Base-by-base conservation (phyloP, 2,888 invertebrate species). In the Sceliomorpha sp. region DNA sequence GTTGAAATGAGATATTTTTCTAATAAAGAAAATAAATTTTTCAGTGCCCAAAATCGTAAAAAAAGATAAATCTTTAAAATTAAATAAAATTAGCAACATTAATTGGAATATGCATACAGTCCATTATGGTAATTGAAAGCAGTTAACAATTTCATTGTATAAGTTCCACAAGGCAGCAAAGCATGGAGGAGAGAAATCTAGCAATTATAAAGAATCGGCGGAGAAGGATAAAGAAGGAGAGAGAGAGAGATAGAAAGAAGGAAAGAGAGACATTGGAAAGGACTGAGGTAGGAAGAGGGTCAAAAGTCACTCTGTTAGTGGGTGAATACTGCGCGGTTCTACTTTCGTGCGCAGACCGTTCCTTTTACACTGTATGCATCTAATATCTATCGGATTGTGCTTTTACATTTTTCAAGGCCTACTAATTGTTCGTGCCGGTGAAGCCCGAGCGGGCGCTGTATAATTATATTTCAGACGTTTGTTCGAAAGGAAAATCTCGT, bases 301-400 rank as follows among this genome's bases (percentile, higher is more conserved):
- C 81, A 84, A 73, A 78, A 78, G 84, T 84, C 78, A 83, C 62
- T 82, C 82, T 79, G 82, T 82, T 77, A 82, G 81, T 84, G 83
- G 83, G 84, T 83, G 80, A 83, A 74, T 70, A 75, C 58, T 64
- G 69, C 68, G 48, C 66, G 75, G 77, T 75, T 71, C 83, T 76
- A 80, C 83, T 84, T 84, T 84, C 84, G 44, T 81, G 70, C 47
- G 31, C 69, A 36, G 40, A 45, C 50, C 67, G 45, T 70, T 67
- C 53, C 51, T 64, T 68, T 71, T 74, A 58, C 60, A 53, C 51
- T 48, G 13, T 34, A 50, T 66, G 70, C 71, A 53, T 51, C 48
- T 34, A 42, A 40, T 48, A 51, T 39, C 53, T 50, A 62, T 53
- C 50, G 45, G 58, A 45, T 42, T 31, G 9, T 26, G 39, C 10